These are phyloP conservation scores for Phylloscopus whistleri DNA, from an alignment of 2,113 vertebrate genomes.

Conservation along the genomic window DNA sequence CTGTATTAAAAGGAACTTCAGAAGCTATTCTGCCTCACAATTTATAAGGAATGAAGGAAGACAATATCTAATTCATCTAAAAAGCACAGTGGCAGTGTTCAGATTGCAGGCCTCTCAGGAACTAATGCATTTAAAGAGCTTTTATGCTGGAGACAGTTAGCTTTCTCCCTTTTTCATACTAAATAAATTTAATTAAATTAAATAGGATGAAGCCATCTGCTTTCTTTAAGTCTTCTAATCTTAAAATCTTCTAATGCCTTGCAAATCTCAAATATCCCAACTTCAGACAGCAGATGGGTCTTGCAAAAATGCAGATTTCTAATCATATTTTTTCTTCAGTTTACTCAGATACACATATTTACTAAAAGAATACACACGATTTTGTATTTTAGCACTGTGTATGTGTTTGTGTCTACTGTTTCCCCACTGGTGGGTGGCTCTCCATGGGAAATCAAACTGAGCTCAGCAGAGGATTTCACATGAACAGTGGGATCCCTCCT, in stretches of 20 bases:
- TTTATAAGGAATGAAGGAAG: conserved; percentile 52
- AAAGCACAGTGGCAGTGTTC: conserved; percentile 49
- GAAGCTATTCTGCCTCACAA: neutral
- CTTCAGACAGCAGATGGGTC: conserved; percentile 6
- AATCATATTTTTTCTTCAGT: neutral
- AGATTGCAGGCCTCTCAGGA: conserved; percentile 61
- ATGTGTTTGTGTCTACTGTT: neutral
- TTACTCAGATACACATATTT: neutral
- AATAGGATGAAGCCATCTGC: conserved; percentile 67
- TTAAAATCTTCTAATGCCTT: conserved; percentile 61
- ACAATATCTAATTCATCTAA: conserved; percentile 63
- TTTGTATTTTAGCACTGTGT: neutral
- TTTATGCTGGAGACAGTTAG: conserved; percentile 74
- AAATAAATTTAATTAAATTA: conserved; percentile 74
- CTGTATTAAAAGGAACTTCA: neutral
- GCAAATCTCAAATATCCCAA: conserved; percentile 55
- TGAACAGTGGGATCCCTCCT: neutral
- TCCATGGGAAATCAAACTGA: conserved; percentile 4
- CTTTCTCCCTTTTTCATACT: conserved; percentile 58
- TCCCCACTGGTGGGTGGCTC: neutral
- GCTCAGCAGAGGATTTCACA: conserved; percentile 36
- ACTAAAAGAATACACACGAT: neutral
- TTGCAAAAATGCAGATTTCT: neutral
- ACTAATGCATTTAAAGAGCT: conserved; percentile 75
- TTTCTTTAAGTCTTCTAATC: conserved; percentile 47